Evolutionary conservation across 1,140 invertebrate genomes (phyloP), one percentile per base, ranked within the genome.

Genomic region (Lepidurus couesii): DNA sequence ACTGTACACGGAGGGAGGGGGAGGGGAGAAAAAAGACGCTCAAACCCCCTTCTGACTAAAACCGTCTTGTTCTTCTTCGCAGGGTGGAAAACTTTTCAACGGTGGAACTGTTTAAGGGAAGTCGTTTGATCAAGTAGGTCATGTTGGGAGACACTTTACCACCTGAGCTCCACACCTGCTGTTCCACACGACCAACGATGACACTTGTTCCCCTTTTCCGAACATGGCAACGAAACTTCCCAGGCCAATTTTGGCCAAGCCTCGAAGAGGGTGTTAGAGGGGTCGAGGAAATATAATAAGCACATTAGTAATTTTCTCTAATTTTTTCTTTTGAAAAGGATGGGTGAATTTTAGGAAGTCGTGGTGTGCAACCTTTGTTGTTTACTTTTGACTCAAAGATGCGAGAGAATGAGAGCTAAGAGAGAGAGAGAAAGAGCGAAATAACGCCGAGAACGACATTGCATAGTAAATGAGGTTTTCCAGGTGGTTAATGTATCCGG

Each of bases 91-190:
- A 4, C 53, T n/a, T 16, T n/a, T 16, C 16, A n/a, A n/a, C 53
- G 1, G 16, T 65, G 13, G 53, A 65, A 65, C 53, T 65, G n/a
- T 65, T 21, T 7, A 65, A 13, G 53, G 53, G 53, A 65, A 65
- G 53, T 65, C 53, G 13, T 65, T 65, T 16, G 8, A 21, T 16
- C 16, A 65, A 21, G 16, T n/a, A 16, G 16, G 53, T 65, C 53
- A 9, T 16, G 53, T 16, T 21, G 13, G 13, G 53, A 65, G 53
- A 65, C 21, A 65, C 53, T 21, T 65, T 65, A 7, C 53, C 53
- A 65, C 53, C 53, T 65, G 53, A 65, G 53, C 53, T 65, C 53
- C 53, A 65, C 53, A 65, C 53, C 53, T 65, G 53, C 53, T 65
- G n/a, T 65, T 65, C 53, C 53, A 65, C 53, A 65, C 53, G n/a